A percentile compares a stretch with the other conserved stretches of the same genome.
phyloP scores from a whole-genome alignment of 2,113 vertebrate genomes.

The Siniperca knerii region DNA sequence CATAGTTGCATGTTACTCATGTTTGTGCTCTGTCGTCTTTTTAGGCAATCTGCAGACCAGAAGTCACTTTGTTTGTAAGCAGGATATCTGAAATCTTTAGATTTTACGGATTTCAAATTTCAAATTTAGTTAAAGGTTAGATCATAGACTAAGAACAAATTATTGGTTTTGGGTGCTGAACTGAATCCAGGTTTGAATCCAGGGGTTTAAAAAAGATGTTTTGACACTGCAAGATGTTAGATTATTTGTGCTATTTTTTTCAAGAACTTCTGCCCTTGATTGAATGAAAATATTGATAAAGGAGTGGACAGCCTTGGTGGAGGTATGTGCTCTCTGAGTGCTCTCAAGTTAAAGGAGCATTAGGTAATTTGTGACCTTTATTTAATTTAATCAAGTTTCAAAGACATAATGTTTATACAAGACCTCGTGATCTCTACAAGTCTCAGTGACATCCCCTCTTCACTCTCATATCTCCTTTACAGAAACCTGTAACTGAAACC shows the following conservation, averaged over 20 bases:
- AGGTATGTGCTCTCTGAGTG: background rate
- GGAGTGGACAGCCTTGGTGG: background rate
- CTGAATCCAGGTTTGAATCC: background rate
- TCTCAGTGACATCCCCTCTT: background rate
- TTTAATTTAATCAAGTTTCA: background rate
- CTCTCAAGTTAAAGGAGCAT: background rate
- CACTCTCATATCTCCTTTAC: background rate
- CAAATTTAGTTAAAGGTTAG: background rate
- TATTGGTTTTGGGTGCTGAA: background rate
- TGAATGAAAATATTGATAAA: background rate
- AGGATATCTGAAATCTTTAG: background rate
- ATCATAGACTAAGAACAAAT: background rate
- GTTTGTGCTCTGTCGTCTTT: background rate
- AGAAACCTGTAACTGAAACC: background rate
- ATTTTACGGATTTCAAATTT: background rate
- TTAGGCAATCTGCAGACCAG: background rate
- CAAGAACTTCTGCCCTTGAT: background rate
- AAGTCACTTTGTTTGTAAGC: constrained; percentile 14
- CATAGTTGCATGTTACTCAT: background rate
- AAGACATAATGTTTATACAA: background rate
- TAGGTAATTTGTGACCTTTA: background rate
- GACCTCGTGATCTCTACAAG: background rate
- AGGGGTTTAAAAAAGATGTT: background rate
- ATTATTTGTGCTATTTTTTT: background rate
- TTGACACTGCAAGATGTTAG: background rate